Conservation (phyloP, 2,797 vertebrate species). For the Acomys russatus region DNA sequence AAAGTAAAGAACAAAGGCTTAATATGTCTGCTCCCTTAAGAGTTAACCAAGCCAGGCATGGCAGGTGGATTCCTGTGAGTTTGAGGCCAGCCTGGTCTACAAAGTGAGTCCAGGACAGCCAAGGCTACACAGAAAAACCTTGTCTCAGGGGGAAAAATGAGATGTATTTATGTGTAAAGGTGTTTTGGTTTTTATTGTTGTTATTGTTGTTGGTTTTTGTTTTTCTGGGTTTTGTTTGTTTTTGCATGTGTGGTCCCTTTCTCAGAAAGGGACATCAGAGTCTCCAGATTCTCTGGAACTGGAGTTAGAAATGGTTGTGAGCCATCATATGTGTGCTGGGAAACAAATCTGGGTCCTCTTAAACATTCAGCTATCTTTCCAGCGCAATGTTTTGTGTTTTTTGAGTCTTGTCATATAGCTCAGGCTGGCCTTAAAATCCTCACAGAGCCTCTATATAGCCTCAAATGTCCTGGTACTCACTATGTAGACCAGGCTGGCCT, state of each 20-base stretch:
- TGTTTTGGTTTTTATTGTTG: too few species aligned
- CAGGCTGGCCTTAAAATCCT: background rate
- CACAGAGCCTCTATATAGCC: background rate
- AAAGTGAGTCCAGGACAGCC: too few species aligned
- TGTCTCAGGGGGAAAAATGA: too few species aligned
- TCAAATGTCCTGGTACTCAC: background rate
- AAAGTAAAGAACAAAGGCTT: too few species aligned
- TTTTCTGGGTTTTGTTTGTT: background rate
- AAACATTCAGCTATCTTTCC: background rate
- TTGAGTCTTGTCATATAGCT: background rate
- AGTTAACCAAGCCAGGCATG: too few species aligned
- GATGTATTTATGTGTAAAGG: too few species aligned
- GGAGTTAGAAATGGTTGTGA: background rate
- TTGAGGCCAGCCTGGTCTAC: too few species aligned
- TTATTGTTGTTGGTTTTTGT: too few species aligned
- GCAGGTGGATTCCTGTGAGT: too few species aligned
- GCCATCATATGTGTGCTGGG: background rate
- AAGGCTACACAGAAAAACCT: too few species aligned
- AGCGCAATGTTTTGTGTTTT: background rate
- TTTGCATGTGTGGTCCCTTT: background rate
- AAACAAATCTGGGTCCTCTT: background rate
- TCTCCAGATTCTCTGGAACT: background rate
- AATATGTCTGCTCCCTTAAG: too few species aligned
- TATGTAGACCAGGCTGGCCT: background rate
- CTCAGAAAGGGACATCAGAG: background rate